Percentiles rank a stretch among this genome's conserved stretches.
These are phyloP conservation scores for Taeniopygia guttata DNA, from an alignment of 2,797 vertebrate species.

Conservation along the genomic window DNA sequence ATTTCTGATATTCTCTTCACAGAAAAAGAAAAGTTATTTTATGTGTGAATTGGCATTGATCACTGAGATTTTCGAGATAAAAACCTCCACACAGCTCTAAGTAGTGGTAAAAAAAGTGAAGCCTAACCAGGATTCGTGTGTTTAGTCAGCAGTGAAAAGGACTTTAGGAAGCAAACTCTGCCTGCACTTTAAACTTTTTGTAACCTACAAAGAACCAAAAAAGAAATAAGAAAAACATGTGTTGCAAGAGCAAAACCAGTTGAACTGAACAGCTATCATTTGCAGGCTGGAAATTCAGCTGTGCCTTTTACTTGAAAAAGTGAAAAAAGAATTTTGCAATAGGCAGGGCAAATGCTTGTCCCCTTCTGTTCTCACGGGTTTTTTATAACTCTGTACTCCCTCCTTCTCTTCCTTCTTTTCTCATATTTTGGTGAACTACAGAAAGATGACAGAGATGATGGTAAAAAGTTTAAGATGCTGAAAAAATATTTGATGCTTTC, in stretches of 20 bases:
- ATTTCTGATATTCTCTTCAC: neutral
- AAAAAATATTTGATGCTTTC: neutral
- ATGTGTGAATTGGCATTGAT: neutral
- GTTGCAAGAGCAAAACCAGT: neutral
- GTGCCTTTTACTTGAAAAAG: neutral
- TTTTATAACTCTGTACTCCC: neutral
- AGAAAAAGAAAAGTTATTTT: neutral
- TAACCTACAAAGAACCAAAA: neutral
- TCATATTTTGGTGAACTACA: neutral
- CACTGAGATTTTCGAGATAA: neutral
- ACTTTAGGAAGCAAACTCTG: neutral
- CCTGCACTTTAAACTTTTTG: neutral
- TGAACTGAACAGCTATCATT: neutral
- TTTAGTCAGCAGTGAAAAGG: neutral
- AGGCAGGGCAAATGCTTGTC: neutral
- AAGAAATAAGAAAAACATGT: neutral
- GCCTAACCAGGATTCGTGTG: neutral
- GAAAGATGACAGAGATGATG: neutral
- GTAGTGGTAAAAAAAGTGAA: conserved; percentile 11
- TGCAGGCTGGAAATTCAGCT: neutral
- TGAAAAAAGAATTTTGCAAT: neutral
- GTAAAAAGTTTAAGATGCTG: neutral
- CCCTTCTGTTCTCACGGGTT: neutral
- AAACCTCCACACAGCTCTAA: neutral
- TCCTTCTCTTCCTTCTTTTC: neutral